Evolutionary conservation across 2,888 invertebrate genomes (phyloP), one percentile per base, ranked within the genome.

Genomic region (Cheilosia scutellata): DNA sequence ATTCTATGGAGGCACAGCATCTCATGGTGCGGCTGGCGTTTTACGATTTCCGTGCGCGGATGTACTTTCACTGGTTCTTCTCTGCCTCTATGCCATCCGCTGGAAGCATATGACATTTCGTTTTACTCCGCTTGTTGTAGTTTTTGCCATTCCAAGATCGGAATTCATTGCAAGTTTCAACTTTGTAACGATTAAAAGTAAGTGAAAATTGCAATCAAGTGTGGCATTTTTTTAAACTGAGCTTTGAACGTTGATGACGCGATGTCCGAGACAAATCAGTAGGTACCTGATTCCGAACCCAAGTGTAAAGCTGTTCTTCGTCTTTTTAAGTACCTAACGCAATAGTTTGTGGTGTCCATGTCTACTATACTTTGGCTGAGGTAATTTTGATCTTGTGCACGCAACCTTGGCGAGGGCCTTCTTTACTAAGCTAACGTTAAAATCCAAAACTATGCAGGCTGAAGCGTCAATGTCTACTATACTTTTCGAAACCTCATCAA

Each of bases 21-120:
- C 40, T 11, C 7, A 47, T 57, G 65, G 65, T 65, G 65, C 60
- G 76, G 49, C 65, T 71, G 71, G 72, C 72, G 49, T 79, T 79
- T 78, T 79, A 58, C 71, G 72, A 65, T 72, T 79, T 79, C 72
- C 77, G 83, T 80, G 82, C 82, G 47, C 88, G 87, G 88, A 87
- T 88, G 71, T 86, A 88, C 88, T 88, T 88, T 88, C 88, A 88
- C 88, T 88, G 80, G 58, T 79, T 42, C 63, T 51, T 65, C 31
- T 72, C 55, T 47, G 40, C 31, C 25, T 58, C 3, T 25, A 25
- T 60, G 29, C 7, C 31, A 55, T 62, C 40, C 58, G 51, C 60
- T 60, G 42, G 51, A 9, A 60, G 31, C 57, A 37, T 16, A 40
- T 40, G 57, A 29, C 63, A 37, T 60, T 71, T 57, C 33, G n/a